A percentile compares a stretch with the other conserved stretches of the same genome.
These are phyloP conservation scores for Montipora cactus DNA, from an alignment of 64 coral and sea anemone species.

Conservation along the genomic window DNA sequence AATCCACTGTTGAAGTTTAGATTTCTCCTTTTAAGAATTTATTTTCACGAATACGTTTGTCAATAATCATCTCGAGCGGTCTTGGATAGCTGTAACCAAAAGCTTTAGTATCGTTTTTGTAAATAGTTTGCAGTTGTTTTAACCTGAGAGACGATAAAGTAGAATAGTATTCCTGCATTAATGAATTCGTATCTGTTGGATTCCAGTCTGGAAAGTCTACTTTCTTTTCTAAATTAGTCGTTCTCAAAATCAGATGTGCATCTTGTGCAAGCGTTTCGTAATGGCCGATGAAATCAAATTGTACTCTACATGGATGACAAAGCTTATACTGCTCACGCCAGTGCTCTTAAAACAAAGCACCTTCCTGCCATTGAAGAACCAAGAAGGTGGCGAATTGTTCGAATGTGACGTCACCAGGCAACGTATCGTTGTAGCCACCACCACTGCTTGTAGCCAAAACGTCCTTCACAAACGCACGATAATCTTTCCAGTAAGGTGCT, in stretches of 20 bases:
- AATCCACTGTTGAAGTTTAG: too few relatives aligned
- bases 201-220: slow-evolving; percentile 29
- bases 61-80: slow-evolving; percentile 6
- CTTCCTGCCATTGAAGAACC: neutral
- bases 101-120: slow-evolving; percentile 61
- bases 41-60: neutral
- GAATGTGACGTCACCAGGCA: neutral
- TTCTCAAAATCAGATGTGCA: neutral
- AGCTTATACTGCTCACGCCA: neutral
- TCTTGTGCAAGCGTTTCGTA: neutral
- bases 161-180: slow-evolving; percentile 59
- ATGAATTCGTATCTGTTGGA: slow-evolving; percentile 45
- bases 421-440: neutral
- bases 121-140: slow-evolving; percentile 38
- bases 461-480: too few relatives aligned
- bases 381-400: neutral
- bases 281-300: neutral
- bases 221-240: neutral
- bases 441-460: too few relatives aligned
- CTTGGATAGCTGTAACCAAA: slow-evolving; percentile 62
- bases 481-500: too few relatives aligned
- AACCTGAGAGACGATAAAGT: slow-evolving; percentile 49
- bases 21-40: too few relatives aligned
- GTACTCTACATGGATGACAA: neutral
- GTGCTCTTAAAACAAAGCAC: neutral